phyloP scores from a whole-genome alignment of 1,140 invertebrate species.

The Drosophila obscura region DNA sequence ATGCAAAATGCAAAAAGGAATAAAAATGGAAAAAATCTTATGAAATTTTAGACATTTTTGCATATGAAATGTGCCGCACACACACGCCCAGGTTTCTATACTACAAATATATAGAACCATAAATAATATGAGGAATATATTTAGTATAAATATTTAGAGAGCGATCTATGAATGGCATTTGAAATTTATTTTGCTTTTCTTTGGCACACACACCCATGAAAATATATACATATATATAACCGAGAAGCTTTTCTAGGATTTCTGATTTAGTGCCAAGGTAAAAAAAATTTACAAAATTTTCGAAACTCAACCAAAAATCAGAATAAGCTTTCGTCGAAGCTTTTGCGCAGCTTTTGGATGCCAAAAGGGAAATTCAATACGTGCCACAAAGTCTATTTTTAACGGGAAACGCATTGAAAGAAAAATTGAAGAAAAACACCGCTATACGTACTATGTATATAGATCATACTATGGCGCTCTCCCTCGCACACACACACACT shows the following conservation, averaged over 20 bases:
- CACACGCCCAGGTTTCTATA: too few species aligned
- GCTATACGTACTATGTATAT: constrained; percentile 22
- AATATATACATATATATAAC: constrained; percentile 11
- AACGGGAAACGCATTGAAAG: constrained; percentile 22
- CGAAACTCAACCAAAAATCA: constrained; percentile 13
- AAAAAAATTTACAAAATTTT: constrained; percentile 40
- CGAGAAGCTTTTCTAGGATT: constrained; percentile 17
- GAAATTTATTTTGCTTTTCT: constrained; percentile 24
- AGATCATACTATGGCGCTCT: constrained; percentile 32
- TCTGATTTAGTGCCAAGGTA: constrained; percentile 77
- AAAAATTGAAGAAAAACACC: constrained; percentile 32
- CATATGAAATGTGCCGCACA: neutral
- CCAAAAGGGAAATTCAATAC: constrained; percentile 47
- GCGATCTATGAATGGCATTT: constrained; percentile 28
- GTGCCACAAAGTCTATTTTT: constrained; percentile 42
- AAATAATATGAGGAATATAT: constrained; percentile 10
- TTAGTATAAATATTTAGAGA: constrained; percentile 8
- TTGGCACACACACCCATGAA: constrained; percentile 8
- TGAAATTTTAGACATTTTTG: constrained; percentile 8
- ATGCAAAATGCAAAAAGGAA: constrained; percentile 1
- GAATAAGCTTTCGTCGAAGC: constrained; percentile 35
- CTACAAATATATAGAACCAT: constrained; percentile 2
- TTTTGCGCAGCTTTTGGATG: constrained; percentile 37
- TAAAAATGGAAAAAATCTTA: neutral
- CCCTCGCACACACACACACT: constrained; percentile 20